Percentiles rank a stretch among this genome's conserved stretches.
phyloP scores from a whole-genome alignment of 2,888 invertebrate genomes.

The Apodemia duryi region DNA sequence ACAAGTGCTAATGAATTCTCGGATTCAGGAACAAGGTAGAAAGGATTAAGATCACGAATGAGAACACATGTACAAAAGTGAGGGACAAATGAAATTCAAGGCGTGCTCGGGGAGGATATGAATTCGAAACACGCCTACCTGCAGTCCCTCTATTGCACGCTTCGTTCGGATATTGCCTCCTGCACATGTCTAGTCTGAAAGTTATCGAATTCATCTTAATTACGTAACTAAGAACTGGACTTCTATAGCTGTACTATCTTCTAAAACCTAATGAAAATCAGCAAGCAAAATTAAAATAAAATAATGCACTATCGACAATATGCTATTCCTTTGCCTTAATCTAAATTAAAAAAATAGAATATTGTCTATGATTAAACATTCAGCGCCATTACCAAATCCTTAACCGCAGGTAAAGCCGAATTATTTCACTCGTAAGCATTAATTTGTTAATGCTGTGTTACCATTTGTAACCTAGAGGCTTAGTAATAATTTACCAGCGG shows the following conservation, averaged over 20 bases:
- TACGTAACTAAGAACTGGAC: conserved; percentile 20
- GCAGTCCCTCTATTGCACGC: conserved; percentile 98
- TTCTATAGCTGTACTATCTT: not conserved
- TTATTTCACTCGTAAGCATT: conserved; percentile 51
- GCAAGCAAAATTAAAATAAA: conserved; percentile 27
- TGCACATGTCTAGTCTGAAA: conserved; percentile 99
- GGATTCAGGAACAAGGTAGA: conserved; percentile 39
- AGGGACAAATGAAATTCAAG: conserved; percentile 57
- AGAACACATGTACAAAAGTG: conserved; percentile 56
- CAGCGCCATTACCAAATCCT: conserved; percentile 78
- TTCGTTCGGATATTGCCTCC: conserved; percentile 95
- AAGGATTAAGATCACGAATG: conserved; percentile 47
- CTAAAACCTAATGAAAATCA: conserved; percentile 23
- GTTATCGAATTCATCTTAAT: conserved; percentile 70
- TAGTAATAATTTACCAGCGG: conserved; percentile 91
- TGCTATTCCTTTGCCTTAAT: conserved; percentile 26
- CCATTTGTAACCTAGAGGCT: conserved; percentile 56
- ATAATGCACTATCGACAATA: conserved; percentile 26
- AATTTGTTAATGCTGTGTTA: conserved; percentile 67
- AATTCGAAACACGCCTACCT: conserved; percentile 85
- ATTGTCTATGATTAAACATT: conserved; percentile 43
- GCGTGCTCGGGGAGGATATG: conserved; percentile 66
- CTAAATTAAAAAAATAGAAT: conserved; percentile 27
- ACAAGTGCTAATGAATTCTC: conserved; percentile 71
- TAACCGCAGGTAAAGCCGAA: conserved; percentile 71